phyloP scores from a whole-genome alignment of 2,113 vertebrate genomes.

The Recurvirostra avosetta region DNA sequence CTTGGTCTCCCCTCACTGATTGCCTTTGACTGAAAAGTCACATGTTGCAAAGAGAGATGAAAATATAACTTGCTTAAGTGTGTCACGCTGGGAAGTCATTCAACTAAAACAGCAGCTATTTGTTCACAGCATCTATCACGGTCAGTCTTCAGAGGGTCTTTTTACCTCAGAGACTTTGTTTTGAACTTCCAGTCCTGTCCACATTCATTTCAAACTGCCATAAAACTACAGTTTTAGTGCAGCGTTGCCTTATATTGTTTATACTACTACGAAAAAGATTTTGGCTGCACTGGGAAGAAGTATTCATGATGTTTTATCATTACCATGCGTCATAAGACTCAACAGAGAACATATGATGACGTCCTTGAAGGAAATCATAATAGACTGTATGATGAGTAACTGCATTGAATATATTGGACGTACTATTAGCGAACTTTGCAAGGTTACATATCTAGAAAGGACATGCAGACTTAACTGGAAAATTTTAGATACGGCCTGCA shows the following conservation, averaged over 20 bases:
- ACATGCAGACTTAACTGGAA: neutral
- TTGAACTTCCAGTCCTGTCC: neutral
- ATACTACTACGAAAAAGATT: neutral
- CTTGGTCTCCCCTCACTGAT: slow-evolving; percentile 58
- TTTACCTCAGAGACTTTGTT: neutral
- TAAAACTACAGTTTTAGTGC: neutral
- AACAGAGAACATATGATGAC: neutral
- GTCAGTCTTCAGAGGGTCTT: neutral
- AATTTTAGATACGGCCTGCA: neutral
- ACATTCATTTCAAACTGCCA: neutral
- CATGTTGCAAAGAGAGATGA: slow-evolving; percentile 54
- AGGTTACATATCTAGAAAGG: neutral
- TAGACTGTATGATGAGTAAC: neutral
- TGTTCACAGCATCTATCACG: slow-evolving; percentile 22
- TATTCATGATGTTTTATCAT: neutral
- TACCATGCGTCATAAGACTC: neutral
- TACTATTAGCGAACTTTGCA: neutral
- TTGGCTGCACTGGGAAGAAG: neutral
- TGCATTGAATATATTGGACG: neutral
- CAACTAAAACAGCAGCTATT: slow-evolving; percentile 54
- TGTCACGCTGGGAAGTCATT: slow-evolving; percentile 46
- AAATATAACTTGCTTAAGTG: slow-evolving; percentile 42
- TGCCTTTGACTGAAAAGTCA: slow-evolving; percentile 59
- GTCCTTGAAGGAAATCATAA: neutral
- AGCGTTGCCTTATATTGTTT: neutral